A percentile compares a stretch with the other conserved stretches of the same genome.
phyloP scores from a whole-genome alignment of 2,888 invertebrate species.

The Pammene fasciana region DNA sequence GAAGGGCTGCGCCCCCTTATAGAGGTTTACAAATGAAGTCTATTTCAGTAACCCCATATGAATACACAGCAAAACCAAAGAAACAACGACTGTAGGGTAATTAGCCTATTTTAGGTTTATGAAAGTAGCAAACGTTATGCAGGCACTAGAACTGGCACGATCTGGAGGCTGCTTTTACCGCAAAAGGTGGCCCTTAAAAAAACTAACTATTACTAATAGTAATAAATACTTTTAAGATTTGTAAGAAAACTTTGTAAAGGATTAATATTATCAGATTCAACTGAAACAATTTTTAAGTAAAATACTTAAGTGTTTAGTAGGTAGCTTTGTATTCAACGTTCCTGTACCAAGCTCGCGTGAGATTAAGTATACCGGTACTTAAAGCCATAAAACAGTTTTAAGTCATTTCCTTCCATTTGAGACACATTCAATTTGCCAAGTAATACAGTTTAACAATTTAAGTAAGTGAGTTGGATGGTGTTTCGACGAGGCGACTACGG shows the following conservation, averaged over 20 bases:
- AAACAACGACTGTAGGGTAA: neutral
- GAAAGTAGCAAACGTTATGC: too few relatives aligned
- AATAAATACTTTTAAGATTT: too few relatives aligned
- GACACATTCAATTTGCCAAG: conserved; percentile 66
- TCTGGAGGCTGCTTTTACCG: too few relatives aligned
- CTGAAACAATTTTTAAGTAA: too few relatives aligned
- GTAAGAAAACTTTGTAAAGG: too few relatives aligned
- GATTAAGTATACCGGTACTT: conserved; percentile 36
- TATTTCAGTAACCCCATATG: conserved; percentile 16
- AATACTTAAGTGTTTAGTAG: neutral
- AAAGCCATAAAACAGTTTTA: conserved; percentile 40
- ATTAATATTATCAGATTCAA: too few relatives aligned
- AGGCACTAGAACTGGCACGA: too few relatives aligned
- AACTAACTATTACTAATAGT: too few relatives aligned
- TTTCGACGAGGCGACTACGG: conserved; percentile 64
- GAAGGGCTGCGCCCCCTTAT: conserved; percentile 37
- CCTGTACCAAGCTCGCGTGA: conserved; percentile 21
- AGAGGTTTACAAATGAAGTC: conserved; percentile 13
- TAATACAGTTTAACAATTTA: conserved; percentile 68
- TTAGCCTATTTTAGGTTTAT: neutral
- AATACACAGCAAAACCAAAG: neutral
- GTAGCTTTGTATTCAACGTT: neutral
- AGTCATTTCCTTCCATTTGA: conserved; percentile 45
- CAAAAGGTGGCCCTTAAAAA: too few relatives aligned
- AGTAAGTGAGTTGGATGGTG: conserved; percentile 61